Evolutionary conservation across 2,113 vertebrate species (phyloP).

Genomic region (Clarias gariepinus): DNA sequence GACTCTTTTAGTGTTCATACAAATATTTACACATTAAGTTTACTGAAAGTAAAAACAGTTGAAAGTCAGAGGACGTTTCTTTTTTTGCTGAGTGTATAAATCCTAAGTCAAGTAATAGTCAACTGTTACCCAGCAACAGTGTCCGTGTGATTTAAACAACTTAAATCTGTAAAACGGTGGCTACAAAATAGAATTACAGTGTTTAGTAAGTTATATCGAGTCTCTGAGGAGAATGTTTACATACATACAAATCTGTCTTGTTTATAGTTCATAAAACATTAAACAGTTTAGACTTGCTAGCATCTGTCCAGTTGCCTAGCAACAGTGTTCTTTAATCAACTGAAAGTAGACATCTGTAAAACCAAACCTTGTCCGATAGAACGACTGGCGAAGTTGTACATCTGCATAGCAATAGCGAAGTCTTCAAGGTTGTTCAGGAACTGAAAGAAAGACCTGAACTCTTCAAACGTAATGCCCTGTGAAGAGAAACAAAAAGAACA

Average conservation of each 20-base stretch:
- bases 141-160: not conserved
- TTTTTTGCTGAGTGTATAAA: too few species aligned
- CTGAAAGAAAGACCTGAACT: conserved; percentile 98
- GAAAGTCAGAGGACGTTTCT: too few species aligned
- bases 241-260: not conserved
- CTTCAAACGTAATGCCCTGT: conserved; percentile 98
- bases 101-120: not conserved
- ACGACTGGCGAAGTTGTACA: conserved; percentile 98
- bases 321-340: not conserved
- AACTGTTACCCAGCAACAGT: not conserved
- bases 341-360: not conserved
- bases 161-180: not conserved
- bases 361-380: conserved; percentile 92
- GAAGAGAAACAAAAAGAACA: conserved; percentile 1
- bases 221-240: not conserved
- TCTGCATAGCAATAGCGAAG: conserved; percentile 97
- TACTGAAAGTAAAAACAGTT: too few species aligned
- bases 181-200: not conserved
- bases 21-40: too few species aligned
- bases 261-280: not conserved
- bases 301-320: not conserved
- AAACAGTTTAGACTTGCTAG: not conserved
- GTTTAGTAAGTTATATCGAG: not conserved
- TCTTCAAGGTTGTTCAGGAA: conserved; percentile 99
- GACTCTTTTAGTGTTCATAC: too few species aligned